Conservation (phyloP, 2,797 vertebrate genomes). For the Danio tinwini region DNA sequence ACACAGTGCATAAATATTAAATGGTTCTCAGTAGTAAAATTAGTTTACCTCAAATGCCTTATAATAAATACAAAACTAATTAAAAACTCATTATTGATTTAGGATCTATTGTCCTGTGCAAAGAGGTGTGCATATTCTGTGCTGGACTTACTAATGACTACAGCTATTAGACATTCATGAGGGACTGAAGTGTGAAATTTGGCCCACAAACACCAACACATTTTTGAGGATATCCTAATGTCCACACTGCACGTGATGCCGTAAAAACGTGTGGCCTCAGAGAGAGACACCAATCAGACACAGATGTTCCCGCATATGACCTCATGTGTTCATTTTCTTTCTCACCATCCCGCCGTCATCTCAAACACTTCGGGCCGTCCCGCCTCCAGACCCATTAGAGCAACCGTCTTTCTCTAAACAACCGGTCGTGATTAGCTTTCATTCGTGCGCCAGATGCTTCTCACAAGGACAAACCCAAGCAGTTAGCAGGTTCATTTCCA, state of each 20-base stretch:
- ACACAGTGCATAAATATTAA: no score
- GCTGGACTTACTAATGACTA: not conserved
- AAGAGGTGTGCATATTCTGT: not conserved
- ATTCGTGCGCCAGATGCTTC: slow-evolving; percentile 45
- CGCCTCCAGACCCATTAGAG: slow-evolving; percentile 41
- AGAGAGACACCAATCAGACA: slow-evolving; percentile 65
- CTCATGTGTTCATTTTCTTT: slow-evolving; percentile 55
- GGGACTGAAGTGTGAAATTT: slow-evolving; percentile 28
- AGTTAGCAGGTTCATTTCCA: slow-evolving; percentile 59
- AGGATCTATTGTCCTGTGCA: no score
- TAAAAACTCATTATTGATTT: no score
- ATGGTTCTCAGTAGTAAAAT: no score
- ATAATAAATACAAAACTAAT: no score
- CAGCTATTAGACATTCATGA: not conserved
- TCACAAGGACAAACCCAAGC: slow-evolving; percentile 41
- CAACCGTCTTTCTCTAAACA: slow-evolving; percentile 56
- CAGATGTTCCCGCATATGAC: slow-evolving; percentile 72
- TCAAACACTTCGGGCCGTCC: slow-evolving; percentile 21
- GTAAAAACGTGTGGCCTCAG: slow-evolving; percentile 32
- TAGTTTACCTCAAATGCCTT: no score
- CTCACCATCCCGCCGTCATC: slow-evolving; percentile 22
- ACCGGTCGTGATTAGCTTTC: slow-evolving; percentile 46
- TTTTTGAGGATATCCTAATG: slow-evolving; percentile 21
- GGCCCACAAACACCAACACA: slow-evolving; percentile 31
- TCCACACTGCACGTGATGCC: slow-evolving; percentile 28